Evolutionary conservation across 2,797 vertebrate genomes (phyloP).

Genomic region (Alcedo quadribrachys): DNA sequence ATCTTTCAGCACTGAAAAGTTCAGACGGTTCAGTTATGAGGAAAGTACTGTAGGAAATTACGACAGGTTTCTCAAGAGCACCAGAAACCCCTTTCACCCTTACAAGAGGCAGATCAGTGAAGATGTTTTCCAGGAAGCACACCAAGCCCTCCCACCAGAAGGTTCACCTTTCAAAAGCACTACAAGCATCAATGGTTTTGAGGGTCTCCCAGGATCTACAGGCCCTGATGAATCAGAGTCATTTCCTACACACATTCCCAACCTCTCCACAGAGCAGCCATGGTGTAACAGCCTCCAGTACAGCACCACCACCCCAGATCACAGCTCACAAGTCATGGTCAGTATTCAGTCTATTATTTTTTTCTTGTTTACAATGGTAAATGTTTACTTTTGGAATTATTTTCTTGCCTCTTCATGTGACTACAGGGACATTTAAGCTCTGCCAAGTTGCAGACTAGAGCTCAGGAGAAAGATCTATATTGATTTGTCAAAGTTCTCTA

Average conservation of each 20-base stretch:
- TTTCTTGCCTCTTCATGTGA: neutral
- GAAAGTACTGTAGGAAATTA: conserved; percentile 70
- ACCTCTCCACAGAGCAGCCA: conserved; percentile 61
- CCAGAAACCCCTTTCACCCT: conserved; percentile 83
- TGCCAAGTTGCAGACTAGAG: neutral
- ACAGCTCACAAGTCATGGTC: conserved; percentile 75
- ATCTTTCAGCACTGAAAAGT: conserved; percentile 68
- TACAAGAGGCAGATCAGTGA: conserved; percentile 87
- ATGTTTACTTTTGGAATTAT: neutral
- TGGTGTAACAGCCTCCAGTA: conserved; percentile 78
- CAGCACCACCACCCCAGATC: conserved; percentile 64
- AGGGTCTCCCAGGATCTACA: conserved; percentile 44
- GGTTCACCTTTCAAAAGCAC: conserved; percentile 73
- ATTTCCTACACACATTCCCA: conserved; percentile 61
- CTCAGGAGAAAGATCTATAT: accelerated
- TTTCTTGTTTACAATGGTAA: neutral
- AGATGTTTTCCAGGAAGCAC: conserved; percentile 73
- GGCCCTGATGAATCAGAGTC: conserved; percentile 64
- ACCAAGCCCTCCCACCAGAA: conserved; percentile 68
- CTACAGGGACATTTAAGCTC: accelerated
- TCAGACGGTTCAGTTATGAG: conserved; percentile 82
- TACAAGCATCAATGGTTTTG: conserved; percentile 66
- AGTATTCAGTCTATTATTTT: neutral
- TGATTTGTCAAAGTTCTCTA: neutral
- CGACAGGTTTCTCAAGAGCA: conserved; percentile 67